Evolutionary conservation across 2,113 vertebrate genomes (phyloP).

Genomic region (Anoura caudifer): DNA sequence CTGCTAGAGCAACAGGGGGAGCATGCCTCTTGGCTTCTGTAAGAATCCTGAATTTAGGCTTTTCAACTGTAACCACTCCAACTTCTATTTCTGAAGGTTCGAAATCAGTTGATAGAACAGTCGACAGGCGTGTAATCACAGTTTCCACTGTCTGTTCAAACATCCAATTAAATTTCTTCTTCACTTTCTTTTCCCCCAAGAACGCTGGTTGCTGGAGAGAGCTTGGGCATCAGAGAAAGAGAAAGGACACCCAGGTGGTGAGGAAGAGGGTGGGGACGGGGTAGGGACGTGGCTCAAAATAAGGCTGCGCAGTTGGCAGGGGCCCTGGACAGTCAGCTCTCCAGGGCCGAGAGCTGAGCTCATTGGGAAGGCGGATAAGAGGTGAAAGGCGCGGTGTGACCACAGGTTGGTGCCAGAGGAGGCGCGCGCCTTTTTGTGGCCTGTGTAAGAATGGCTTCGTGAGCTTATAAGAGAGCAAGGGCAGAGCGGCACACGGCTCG

Average conservation of each 20-base stretch:
- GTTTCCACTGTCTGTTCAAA: too few relatives aligned
- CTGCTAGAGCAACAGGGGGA: too few relatives aligned
- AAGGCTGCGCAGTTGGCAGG: background rate
- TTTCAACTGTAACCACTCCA: too few relatives aligned
- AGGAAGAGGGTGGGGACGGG: background rate
- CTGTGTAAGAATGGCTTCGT: fast-evolving
- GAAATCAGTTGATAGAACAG: too few relatives aligned
- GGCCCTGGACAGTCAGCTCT: too few relatives aligned
- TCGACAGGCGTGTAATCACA: too few relatives aligned
- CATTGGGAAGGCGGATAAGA: fast-evolving
- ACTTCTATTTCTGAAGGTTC: too few relatives aligned
- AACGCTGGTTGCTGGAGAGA: background rate
- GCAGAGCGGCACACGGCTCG: background rate
- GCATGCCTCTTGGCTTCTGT: too few relatives aligned
- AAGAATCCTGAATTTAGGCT: too few relatives aligned
- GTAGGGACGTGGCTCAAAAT: background rate
- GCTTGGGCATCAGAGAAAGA: background rate
- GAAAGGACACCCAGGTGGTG: background rate
- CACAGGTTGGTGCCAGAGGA: background rate
- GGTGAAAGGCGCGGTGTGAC: background rate
- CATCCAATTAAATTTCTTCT: too few relatives aligned
- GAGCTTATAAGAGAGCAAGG: background rate
- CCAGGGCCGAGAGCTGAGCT: background rate
- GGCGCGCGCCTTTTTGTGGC: fast-evolving
- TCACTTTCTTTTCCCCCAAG: too few relatives aligned